Evolutionary conservation across 2,113 vertebrate genomes (phyloP).

Genomic region (Conger conger): DNA sequence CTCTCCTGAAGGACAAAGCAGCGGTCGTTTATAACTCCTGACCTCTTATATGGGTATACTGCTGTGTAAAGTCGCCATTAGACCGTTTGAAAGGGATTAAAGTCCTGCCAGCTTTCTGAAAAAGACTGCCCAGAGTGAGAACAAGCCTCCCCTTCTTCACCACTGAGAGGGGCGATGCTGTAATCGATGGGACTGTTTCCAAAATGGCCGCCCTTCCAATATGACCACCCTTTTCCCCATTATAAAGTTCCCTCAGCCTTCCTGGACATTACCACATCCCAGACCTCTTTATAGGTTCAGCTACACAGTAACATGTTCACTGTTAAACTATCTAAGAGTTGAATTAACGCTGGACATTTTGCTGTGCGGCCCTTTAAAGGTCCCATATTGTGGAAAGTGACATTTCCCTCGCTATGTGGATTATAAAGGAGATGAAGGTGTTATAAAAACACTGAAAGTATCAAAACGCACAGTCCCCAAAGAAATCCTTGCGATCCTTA

Average conservation of each 20-base stretch:
- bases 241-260: background rate
- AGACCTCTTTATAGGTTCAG: background rate
- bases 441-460: too few relatives aligned
- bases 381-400: too few relatives aligned
- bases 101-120: background rate
- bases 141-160: background rate
- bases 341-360: too few relatives aligned
- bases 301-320: too few relatives aligned
- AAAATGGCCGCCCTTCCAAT: background rate
- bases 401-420: too few relatives aligned
- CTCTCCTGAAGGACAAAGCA: background rate
- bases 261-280: background rate
- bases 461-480: too few relatives aligned
- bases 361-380: too few relatives aligned
- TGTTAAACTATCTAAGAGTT: too few relatives aligned
- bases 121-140: background rate
- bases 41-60: background rate
- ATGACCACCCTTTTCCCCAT: background rate
- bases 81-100: background rate
- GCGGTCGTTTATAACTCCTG: background rate
- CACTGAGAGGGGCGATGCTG: background rate
- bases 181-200: background rate
- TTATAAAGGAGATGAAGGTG: too few relatives aligned
- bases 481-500: too few relatives aligned
- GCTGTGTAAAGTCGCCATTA: conserved; percentile 4